A percentile compares a stretch with the other conserved stretches of the same genome.
Evolutionary conservation across 1,140 invertebrate species (phyloP).

Genomic region (Diorhabda elongata): DNA sequence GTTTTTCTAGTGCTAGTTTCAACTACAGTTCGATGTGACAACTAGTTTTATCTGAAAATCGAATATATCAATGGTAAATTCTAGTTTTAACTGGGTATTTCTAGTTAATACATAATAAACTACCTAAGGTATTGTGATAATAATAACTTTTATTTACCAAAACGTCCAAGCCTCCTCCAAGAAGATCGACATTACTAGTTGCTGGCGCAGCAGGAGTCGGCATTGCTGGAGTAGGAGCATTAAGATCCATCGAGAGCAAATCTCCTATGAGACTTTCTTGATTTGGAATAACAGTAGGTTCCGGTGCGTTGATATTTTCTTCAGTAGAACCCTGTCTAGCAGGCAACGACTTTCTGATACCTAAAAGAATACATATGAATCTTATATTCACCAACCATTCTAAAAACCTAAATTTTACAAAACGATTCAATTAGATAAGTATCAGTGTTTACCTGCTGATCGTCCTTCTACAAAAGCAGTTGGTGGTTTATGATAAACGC

Average conservation of each 20-base stretch:
- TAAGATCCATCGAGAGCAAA: slow-evolving; percentile 93
- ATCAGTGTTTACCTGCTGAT: slow-evolving; percentile 42
- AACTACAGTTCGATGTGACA: too few relatives aligned
- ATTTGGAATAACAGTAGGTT: slow-evolving; percentile 70
- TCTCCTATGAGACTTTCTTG: slow-evolving; percentile 97
- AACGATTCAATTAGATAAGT: neutral
- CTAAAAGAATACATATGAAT: neutral
- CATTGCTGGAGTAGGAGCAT: slow-evolving; percentile 53
- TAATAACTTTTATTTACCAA: slow-evolving; percentile 54
- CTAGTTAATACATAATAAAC: too few relatives aligned
- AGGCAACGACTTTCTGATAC: slow-evolving; percentile 52
- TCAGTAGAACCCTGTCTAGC: slow-evolving; percentile 47
- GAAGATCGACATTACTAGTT: slow-evolving; percentile 68
- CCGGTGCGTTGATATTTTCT: slow-evolving; percentile 51
- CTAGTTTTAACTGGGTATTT: too few relatives aligned
- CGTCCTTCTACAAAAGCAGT: slow-evolving; percentile 93
- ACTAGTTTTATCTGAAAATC: too few relatives aligned
- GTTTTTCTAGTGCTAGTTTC: too few relatives aligned
- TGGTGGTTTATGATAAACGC: slow-evolving; percentile 99
- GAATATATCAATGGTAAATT: too few relatives aligned
- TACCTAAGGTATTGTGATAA: too few relatives aligned
- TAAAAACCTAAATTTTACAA: slow-evolving; percentile 5
- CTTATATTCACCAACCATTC: neutral
- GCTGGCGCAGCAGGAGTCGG: slow-evolving; percentile 49
- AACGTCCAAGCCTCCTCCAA: slow-evolving; percentile 73